Conservation (phyloP, 2,888 invertebrate species). For the Matsumyia berberina region DNA sequence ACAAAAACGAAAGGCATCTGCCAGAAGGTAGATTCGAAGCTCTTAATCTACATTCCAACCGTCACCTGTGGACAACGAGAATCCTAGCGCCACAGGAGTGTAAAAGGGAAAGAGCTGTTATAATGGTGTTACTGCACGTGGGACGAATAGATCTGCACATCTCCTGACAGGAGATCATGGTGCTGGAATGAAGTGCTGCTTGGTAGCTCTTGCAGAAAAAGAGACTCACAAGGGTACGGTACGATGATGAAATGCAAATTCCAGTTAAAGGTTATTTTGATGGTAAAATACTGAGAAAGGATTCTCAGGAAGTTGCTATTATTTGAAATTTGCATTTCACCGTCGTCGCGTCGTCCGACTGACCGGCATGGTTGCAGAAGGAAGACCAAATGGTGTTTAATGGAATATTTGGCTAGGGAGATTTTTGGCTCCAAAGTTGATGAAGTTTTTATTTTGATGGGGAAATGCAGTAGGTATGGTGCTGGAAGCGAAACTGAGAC, state of each 20-base stretch:
- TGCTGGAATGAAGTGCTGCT: neutral
- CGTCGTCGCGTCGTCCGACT: no score
- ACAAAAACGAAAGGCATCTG: slow-evolving; percentile 1
- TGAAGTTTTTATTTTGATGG: no score
- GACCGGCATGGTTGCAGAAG: no score
- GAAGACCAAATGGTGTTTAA: no score
- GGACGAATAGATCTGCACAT: neutral
- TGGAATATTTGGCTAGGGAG: no score
- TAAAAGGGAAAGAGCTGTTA: neutral
- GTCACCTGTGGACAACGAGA: slow-evolving; percentile 41
- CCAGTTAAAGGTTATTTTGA: slow-evolving; percentile 1
- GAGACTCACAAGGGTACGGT: no score
- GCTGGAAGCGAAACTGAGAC: no score
- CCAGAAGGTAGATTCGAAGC: slow-evolving; percentile 33
- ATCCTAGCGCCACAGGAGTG: neutral
- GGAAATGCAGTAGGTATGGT: no score
- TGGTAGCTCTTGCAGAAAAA: neutral
- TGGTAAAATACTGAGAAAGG: neutral
- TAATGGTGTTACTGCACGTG: neutral
- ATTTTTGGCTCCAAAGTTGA: no score
- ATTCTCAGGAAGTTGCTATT: neutral
- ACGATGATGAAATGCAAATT: slow-evolving; percentile 43
- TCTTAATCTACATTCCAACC: slow-evolving; percentile 46
- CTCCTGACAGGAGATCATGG: slow-evolving; percentile 8
- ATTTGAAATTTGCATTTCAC: slow-evolving; percentile 25